Evolutionary conservation across 2,113 vertebrate genomes (phyloP), one percentile per base, ranked within the genome.

Genomic region (Typhlomys cinereus): DNA sequence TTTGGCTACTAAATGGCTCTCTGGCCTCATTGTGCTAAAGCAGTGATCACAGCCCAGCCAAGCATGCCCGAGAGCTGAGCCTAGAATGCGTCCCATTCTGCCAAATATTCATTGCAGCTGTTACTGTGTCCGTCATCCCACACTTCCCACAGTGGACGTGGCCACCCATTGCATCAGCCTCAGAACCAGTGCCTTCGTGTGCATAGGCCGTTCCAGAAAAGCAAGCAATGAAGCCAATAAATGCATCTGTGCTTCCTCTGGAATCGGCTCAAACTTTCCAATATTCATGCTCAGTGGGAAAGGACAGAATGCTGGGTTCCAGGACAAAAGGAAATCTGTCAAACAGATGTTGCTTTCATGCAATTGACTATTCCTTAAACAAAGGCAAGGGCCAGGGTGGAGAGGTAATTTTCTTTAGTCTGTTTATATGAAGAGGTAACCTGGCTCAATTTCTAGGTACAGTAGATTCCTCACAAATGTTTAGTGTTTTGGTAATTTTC

Each of bases 321-420:
- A 71, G 71, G 67, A 87, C 69, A 91, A 94, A 94, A 94, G 76
- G 73, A 94, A 93, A 88, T 94, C 91, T 96, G 93, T 85, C 89
- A 67, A 74, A 83, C 93, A 95, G 86, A 92, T 94, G 93, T 84
- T 79, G 46, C 59, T 91, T 94, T 86, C 78, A 50, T 88, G 44
- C 79, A 46, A 57, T 29, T 84, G 50, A 82, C 83, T 88, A 52
- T 82, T 86, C 39, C 84, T 94, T 82, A 70, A 95, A 95, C 89
- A 39, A 25, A 90, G 61, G 48, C 67, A 81, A 27, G 57, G 66
- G 8, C 89, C 18, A 62, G 44, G 64, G 54, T 29, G 44, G 27
- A 79, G 31, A 31, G 50, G 31, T 46, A 39, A 87, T 79, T 82
- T 84, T 76, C 93, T 89, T 94, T 34, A 57, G 46, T 36, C 48